Conservation (phyloP, 2,113 vertebrate species). For the Chiloscyllium plagiosum region DNA sequence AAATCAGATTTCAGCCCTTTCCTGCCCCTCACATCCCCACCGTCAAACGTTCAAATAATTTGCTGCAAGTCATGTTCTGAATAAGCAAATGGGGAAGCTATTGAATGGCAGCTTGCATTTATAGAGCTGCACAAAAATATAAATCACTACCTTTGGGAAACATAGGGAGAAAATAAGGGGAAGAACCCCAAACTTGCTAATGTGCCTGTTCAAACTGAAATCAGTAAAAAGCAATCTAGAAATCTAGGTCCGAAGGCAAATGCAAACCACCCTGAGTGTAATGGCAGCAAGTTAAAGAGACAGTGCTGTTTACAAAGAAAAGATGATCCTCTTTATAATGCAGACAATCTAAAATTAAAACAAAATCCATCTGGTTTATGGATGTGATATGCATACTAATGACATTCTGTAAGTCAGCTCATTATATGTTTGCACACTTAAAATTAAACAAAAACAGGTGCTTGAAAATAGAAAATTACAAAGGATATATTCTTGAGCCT, state of each 20-base stretch:
- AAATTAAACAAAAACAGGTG: constrained; percentile 38
- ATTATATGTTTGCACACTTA: constrained; percentile 20
- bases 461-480: neutral
- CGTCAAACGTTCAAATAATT: neutral
- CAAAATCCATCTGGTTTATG: constrained; percentile 34
- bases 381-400: constrained; percentile 32
- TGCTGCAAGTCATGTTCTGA: neutral
- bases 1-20: neutral
- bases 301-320: constrained; percentile 28
- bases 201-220: neutral
- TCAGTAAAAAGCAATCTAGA: neutral
- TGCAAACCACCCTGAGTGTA: neutral
- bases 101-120: neutral
- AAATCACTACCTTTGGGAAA: neutral
- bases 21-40: neutral
- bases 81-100: neutral
- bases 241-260: neutral
- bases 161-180: neutral
- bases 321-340: constrained; percentile 21
- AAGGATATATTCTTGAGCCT: neutral
- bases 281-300: constrained; percentile 5
- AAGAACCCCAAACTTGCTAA: neutral
- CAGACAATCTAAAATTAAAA: constrained; percentile 30
- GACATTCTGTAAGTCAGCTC: constrained; percentile 9
- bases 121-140: neutral